These are phyloP conservation scores for Tetrao urogallus DNA, from an alignment of 2,113 vertebrate genomes.

Conservation along the genomic window DNA sequence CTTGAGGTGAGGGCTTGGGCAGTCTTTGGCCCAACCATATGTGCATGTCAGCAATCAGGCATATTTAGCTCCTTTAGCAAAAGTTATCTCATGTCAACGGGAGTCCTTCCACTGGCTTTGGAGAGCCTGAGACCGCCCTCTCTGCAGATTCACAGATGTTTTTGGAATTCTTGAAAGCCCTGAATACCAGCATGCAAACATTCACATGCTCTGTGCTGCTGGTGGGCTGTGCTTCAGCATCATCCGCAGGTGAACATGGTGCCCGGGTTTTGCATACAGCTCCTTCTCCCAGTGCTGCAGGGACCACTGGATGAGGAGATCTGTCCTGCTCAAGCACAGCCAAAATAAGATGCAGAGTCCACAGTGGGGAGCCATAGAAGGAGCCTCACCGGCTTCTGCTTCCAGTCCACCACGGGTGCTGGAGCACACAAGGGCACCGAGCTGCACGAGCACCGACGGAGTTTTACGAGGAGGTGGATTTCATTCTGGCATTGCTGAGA, in stretches of 20 bases:
- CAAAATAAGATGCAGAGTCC: neutral
- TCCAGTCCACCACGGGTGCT: neutral
- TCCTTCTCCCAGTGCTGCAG: neutral
- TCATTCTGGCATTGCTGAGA: constrained; percentile 42
- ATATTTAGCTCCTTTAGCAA: neutral
- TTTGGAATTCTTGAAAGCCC: neutral
- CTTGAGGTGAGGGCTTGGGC: neutral
- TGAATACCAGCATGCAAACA: neutral
- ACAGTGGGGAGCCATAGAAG: rapidly evolving
- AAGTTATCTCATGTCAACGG: neutral
- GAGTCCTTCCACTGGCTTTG: neutral
- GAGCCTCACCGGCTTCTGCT: neutral
- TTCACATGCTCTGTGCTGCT: rapidly evolving
- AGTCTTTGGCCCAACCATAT: neutral
- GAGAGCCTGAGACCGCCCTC: neutral
- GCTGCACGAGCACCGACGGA: neutral
- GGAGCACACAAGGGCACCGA: neutral
- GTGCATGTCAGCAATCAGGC: neutral
- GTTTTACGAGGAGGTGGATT: constrained; percentile 32
- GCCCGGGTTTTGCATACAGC: neutral
- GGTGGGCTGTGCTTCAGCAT: neutral
- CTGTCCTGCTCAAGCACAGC: neutral
- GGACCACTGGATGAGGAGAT: neutral
- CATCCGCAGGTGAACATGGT: neutral
- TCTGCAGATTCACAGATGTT: neutral